Evolutionary conservation across 2,797 vertebrate species (phyloP), one percentile per base, ranked within the genome.

Genomic region (Premnoplex brunnescens): DNA sequence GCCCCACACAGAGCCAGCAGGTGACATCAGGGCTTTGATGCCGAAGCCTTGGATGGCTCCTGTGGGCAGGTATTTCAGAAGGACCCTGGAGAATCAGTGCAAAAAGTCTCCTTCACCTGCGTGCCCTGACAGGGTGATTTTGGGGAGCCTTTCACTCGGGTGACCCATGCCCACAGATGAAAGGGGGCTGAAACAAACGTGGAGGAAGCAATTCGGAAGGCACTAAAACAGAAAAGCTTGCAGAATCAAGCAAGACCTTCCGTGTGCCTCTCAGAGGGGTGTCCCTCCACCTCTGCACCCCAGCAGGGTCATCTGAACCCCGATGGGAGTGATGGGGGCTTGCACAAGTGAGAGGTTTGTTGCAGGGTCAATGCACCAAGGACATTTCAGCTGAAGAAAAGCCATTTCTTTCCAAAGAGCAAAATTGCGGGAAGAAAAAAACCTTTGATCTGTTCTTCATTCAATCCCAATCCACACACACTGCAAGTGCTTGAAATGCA

Each of bases 401-500:
- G 5, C 9, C n/a, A 14, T 75, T 90, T 59, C 28, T 55, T 85
- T 54, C 27, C 52, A n/a, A 87, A 66, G 39, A 34, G 16, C 16
- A 55, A 55, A 85, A 87, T 59, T 2, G 2, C 10, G 20, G 75
- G 43, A 64, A 63, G 37, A 72, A 28, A 77, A 89, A 78, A 68
- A 7, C 6, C 66, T 69, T 55, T 3, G 0, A 17, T 80, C 69
- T 81, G 34, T 24, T 94, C 89, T 90, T 58, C 66, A 86, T 94
- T 91, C 90, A 59, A 0, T 46, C 69, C 39, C 27, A 37, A 71
- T 78, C n/a, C 44, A 66, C 80, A 62, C 62, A 30, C 0, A 0
- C 83, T 88, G 85, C 79, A 81, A 78, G 69, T 32, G 5, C 79
- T 68, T 86, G 88, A 84, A 62, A 81, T 81, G 66, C 60, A 95